Base-by-base conservation (phyloP, 2,113 vertebrate species). In the Stigmatopora nigra region DNA sequence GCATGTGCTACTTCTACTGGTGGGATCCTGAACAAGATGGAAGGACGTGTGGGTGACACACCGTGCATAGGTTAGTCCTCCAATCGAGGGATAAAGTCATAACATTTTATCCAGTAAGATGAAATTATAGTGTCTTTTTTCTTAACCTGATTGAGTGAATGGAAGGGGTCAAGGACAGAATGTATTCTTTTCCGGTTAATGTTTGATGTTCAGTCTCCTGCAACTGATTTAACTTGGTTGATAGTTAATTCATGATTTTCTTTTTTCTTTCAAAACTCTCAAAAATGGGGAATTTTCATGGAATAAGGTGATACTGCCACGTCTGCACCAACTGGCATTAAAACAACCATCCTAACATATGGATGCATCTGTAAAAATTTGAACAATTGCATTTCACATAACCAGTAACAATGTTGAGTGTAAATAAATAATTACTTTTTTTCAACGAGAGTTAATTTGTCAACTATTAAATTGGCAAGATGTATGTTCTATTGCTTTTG, bases 11-110 rank as follows among this genome's bases (percentile, higher is more conserved):
- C 91, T 68, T 93, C 91, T 64, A 92, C 91, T 0, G 91, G 91
- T 65, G 91, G 93, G 81, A 87, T 93, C n/a, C 78, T 91, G 25
- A 93, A 93, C 81, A 91, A 95, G 88, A 90, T 93, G 84, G 78
- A 91, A 67, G 92, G 92, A 61, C 92, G 93, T 16, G 89, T 92
- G 75, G 91, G 94, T 56, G 93, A 94, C 82, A 91, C 89, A n/a
- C 77, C 92, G 0, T 92, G 88, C 66, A 84, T 93, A 74, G 91
- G 91, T 95, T 83, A 82, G 88, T 73, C 19, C 14, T 25, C 5
- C 35, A 44, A 20, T n/a, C 13, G 19, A 49, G 45, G 31, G 1
- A 22, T 52, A 7, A 11, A 22, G n/a, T 36, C 41, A 9, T 5
- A 38, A n/a, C 1, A n/a, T 41, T 17, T 7, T 59, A 17, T 3